A percentile compares a stretch with the other conserved stretches of the same genome.
These are phyloP conservation scores for Ctenopoma kingsleyae DNA, from an alignment of 2,797 vertebrate genomes.

Conservation along the genomic window DNA sequence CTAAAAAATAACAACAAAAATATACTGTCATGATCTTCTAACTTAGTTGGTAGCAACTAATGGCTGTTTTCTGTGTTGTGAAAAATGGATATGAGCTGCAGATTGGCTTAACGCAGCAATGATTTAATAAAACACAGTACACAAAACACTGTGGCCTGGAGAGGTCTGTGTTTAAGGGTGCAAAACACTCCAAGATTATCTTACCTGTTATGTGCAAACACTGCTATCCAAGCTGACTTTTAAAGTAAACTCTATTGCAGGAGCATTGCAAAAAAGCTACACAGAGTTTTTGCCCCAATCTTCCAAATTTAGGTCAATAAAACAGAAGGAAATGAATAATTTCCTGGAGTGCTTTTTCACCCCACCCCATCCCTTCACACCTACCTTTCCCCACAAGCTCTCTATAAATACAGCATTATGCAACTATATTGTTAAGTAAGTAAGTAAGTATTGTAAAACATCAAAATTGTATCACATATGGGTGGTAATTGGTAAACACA, in stretches of 20 bases:
- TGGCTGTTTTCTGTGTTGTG: constrained; percentile 57
- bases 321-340: neutral
- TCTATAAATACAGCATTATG: constrained; percentile 6
- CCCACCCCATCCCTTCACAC: constrained; percentile 6
- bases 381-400: constrained; percentile 25
- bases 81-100: constrained; percentile 64
- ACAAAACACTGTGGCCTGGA: constrained; percentile 54
- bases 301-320: constrained; percentile 41
- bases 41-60: constrained; percentile 66
- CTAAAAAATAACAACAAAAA: constrained; percentile 7
- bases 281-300: constrained; percentile 12
- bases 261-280: constrained; percentile 22
- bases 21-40: constrained; percentile 27
- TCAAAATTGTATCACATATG: neutral
- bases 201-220: constrained; percentile 31
- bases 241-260: constrained; percentile 31
- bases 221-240: constrained; percentile 35
- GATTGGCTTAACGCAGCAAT: constrained; percentile 69
- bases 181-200: constrained; percentile 31
- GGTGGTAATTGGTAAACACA: neutral
- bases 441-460: neutral
- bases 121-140: constrained; percentile 76
- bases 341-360: constrained; percentile 1
- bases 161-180: constrained; percentile 48
- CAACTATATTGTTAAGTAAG: constrained; percentile 4